Evolutionary conservation across 2,113 vertebrate genomes (phyloP).

Genomic region (Channa argus): DNA sequence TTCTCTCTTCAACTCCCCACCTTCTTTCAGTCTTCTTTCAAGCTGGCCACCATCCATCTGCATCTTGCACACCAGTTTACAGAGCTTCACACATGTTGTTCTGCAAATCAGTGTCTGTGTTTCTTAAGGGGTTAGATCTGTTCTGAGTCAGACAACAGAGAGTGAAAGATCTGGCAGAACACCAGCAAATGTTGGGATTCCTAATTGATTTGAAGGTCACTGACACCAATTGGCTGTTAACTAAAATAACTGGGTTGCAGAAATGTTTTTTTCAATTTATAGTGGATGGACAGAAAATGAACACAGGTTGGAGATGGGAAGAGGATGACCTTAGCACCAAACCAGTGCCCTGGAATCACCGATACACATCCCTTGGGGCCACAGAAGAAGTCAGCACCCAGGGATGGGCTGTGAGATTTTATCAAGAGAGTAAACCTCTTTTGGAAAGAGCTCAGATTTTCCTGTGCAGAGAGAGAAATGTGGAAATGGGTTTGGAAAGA

Average conservation of each 20-base stretch:
- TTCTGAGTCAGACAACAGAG: neutral
- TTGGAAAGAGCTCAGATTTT: conserved; percentile 54
- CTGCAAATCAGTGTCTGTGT: neutral
- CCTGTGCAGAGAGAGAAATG: conserved; percentile 26
- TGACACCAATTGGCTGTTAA: conserved; percentile 15
- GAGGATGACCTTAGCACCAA: conserved; percentile 49
- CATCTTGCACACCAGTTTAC: conserved; percentile 11
- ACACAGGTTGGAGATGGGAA: conserved; percentile 18
- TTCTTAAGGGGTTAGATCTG: neutral
- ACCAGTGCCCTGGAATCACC: conserved; percentile 43
- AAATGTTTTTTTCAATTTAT: conserved; percentile 46
- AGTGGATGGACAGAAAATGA: conserved; percentile 25
- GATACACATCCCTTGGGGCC: conserved; percentile 62
- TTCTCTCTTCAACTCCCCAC: conserved; percentile 38
- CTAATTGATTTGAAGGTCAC: conserved; percentile 32
- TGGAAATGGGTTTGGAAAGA: conserved; percentile 15
- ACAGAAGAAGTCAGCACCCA: conserved; percentile 48
- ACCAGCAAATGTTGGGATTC: conserved; percentile 11
- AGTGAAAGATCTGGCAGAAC: conserved; percentile 16
- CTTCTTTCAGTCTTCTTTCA: conserved; percentile 48
- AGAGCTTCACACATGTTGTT: neutral
- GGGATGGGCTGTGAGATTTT: conserved; percentile 58
- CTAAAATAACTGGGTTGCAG: conserved; percentile 17
- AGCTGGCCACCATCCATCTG: conserved; percentile 48
- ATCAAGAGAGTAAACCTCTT: conserved; percentile 62